Percentiles rank a stretch among this genome's conserved stretches.
These are phyloP conservation scores for Acanthochromis polyacanthus DNA, from an alignment of 2,113 vertebrate species.

Conservation along the genomic window DNA sequence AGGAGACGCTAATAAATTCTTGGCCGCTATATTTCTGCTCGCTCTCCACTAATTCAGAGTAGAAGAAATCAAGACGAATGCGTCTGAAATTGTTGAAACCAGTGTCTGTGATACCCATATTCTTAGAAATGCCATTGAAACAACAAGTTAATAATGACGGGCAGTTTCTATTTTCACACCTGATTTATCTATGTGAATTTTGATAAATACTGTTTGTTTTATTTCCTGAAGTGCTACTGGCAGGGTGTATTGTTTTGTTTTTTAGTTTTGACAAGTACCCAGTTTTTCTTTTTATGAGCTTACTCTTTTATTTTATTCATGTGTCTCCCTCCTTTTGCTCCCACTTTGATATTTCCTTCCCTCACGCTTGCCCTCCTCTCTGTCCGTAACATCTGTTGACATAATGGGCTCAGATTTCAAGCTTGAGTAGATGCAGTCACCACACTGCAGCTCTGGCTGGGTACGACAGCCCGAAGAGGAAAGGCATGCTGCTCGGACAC, in stretches of 20 bases:
- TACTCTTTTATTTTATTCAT: constrained; percentile 22
- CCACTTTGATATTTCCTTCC: constrained; percentile 28
- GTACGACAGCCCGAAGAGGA: constrained; percentile 54
- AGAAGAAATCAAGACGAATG: constrained; percentile 4
- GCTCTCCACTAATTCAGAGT: not conserved
- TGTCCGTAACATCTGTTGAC: constrained; percentile 80
- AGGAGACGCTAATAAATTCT: constrained; percentile 18
- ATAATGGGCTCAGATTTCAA: constrained; percentile 83
- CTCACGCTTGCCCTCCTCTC: constrained; percentile 64
- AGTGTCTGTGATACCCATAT: not conserved
- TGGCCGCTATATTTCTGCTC: constrained; percentile 23
- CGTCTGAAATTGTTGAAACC: constrained; percentile 6
- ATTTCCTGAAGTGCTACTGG: constrained; percentile 37
- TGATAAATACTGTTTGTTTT: constrained; percentile 22
- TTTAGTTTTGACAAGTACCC: constrained; percentile 49
- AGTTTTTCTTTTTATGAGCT: constrained; percentile 5
- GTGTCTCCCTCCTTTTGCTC: constrained; percentile 13
- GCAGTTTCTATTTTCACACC: constrained; percentile 12
- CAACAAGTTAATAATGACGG: not conserved
- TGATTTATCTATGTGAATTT: constrained; percentile 17
- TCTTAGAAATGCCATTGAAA: constrained; percentile 25
- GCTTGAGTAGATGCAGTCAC: constrained; percentile 75
- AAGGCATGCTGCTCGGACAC: constrained; percentile 60
- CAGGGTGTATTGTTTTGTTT: constrained; percentile 20
- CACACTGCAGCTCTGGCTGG: constrained; percentile 41